Evolutionary conservation across 2,113 vertebrate genomes (phyloP).

Genomic region (Platysteira castanea): DNA sequence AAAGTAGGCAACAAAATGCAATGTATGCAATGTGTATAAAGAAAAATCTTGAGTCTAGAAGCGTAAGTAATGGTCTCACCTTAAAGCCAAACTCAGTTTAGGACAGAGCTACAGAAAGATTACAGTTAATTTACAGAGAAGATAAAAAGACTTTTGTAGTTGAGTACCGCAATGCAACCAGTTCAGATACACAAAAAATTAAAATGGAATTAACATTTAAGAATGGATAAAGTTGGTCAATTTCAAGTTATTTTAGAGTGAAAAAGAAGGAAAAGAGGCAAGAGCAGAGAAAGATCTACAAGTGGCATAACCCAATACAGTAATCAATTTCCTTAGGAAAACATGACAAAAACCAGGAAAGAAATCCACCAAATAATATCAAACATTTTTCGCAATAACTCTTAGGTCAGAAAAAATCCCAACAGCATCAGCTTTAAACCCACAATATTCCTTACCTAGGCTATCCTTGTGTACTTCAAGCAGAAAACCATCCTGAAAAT

Average conservation of each 20-base stretch:
- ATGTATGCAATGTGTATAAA: neutral
- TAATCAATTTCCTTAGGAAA: neutral
- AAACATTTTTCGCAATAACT: neutral
- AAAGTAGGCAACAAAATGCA: neutral
- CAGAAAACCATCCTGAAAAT: conserved; percentile 91
- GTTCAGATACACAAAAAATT: neutral
- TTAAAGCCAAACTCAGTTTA: neutral
- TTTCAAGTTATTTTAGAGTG: neutral
- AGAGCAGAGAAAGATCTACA: neutral
- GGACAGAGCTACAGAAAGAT: neutral
- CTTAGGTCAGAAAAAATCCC: neutral
- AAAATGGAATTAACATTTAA: neutral
- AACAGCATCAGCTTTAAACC: neutral
- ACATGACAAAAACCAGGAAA: neutral
- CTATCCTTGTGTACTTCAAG: conserved; percentile 88
- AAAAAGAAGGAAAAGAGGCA: neutral
- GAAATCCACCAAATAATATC: neutral
- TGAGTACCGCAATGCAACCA: neutral
- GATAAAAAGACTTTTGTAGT: neutral
- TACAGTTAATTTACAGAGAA: neutral
- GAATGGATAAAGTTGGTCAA: neutral
- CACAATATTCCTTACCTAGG: conserved; percentile 70
- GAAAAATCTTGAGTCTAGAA: neutral
- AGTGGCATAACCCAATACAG: neutral
- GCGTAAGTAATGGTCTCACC: neutral